These are phyloP conservation scores for Staurois parvus DNA, from an alignment of 2,797 vertebrate genomes.

Conservation along the genomic window DNA sequence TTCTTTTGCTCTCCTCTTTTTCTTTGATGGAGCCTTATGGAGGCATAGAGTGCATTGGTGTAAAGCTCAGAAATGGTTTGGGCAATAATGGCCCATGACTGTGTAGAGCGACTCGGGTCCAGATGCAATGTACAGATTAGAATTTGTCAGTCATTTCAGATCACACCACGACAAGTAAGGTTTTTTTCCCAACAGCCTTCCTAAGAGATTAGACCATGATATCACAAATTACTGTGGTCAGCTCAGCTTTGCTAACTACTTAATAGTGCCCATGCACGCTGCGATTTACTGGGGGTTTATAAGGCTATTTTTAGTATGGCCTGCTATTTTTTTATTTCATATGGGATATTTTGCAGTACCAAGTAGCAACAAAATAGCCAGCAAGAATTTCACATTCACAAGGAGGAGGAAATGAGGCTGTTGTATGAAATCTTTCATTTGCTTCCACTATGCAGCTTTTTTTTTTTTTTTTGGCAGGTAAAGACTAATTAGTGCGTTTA, in stretches of 20 bases:
- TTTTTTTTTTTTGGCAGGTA: not conserved
- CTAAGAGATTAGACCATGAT: slow-evolving; percentile 43
- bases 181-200: slow-evolving; percentile 19
- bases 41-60: not conserved
- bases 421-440: slow-evolving; percentile 19
- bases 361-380: not conserved
- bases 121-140: slow-evolving; percentile 20
- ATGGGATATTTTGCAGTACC: not conserved
- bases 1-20: too few relatives aligned
- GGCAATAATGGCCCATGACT: not conserved
- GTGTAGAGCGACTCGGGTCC: slow-evolving; percentile 13
- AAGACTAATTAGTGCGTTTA: slow-evolving; percentile 28
- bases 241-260: slow-evolving; percentile 10
- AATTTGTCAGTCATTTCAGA: slow-evolving; percentile 29
- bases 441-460: slow-evolving; percentile 7
- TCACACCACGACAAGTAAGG: slow-evolving; percentile 1
- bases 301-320: slow-evolving; percentile 19
- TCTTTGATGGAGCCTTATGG: too few relatives aligned
- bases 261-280: not conserved
- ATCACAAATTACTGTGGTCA: slow-evolving; percentile 30
- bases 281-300: slow-evolving; percentile 16
- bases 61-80: not conserved
- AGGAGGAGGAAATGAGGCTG: slow-evolving; percentile 17
- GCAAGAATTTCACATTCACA: not conserved
- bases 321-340: not conserved